A percentile compares a stretch with the other conserved stretches of the same genome.
phyloP scores from a whole-genome alignment of 2,113 vertebrate species.

The Psephotus haematonotus region DNA sequence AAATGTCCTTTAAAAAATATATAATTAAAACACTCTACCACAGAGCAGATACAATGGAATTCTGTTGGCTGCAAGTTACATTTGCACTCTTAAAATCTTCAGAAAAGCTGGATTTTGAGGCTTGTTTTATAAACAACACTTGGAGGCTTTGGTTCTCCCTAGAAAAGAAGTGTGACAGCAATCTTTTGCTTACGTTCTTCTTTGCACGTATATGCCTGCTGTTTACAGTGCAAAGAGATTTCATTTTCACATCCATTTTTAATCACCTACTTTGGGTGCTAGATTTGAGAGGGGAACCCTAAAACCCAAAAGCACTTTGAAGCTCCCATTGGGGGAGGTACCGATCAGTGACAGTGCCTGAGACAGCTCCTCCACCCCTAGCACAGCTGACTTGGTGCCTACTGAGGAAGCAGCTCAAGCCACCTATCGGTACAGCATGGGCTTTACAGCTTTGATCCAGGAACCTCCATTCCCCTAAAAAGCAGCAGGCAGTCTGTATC shows the following conservation, averaged over 20 bases:
- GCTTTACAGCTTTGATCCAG: not conserved
- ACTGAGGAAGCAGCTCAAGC: not conserved
- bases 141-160: not conserved
- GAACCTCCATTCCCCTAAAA: not conserved
- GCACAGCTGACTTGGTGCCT: no score
- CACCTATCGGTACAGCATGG: not conserved
- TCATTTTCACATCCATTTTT: not conserved
- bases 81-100: constrained; percentile 31
- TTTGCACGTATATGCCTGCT: not conserved
- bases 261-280: not conserved
- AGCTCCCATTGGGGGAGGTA: not conserved
- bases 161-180: not conserved
- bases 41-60: constrained; percentile 18
- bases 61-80: not conserved
- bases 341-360: not conserved
- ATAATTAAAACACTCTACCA: constrained; percentile 10
- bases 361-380: not conserved
- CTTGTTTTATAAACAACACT: constrained; percentile 54
- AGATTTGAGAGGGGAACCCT: not conserved
- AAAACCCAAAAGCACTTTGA: not conserved
- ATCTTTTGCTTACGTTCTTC: not conserved
- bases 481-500: not conserved
- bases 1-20: not conserved
- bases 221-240: not conserved
- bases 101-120: constrained; percentile 36